phyloP scores from a whole-genome alignment of 2,888 invertebrate species.

The Meiosimyza decipiens region DNA sequence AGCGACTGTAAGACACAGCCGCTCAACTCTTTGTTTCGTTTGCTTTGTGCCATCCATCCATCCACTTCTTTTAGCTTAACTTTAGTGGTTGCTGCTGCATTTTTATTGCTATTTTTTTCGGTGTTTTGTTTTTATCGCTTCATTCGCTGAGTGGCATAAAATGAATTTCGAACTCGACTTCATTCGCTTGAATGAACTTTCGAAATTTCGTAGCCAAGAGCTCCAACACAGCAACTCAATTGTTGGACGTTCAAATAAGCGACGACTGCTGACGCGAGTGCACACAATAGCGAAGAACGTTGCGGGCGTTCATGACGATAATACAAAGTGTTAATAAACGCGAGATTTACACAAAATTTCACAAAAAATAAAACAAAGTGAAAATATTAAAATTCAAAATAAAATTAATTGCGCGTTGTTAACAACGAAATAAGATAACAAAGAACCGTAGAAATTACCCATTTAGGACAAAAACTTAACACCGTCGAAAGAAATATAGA shows the following conservation, averaged over 20 bases:
- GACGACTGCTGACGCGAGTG: constrained; percentile 51
- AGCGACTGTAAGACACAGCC: too few relatives aligned
- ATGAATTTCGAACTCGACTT: constrained; percentile 21
- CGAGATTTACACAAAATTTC: constrained; percentile 13
- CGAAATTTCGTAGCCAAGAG: constrained; percentile 26
- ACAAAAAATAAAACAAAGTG: background rate
- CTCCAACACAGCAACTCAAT: constrained; percentile 10
- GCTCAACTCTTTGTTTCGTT: too few relatives aligned
- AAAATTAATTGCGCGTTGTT: background rate
- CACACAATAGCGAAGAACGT: constrained; percentile 37
- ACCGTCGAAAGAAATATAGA: too few relatives aligned
- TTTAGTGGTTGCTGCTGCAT: too few relatives aligned
- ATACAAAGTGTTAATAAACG: constrained; percentile 28
- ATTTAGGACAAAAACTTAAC: too few relatives aligned
- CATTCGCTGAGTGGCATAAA: constrained; percentile 22
- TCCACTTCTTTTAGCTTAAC: too few relatives aligned
- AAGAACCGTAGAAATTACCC: background rate
- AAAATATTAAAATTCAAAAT: background rate
- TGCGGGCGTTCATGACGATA: constrained; percentile 31
- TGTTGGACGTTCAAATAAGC: constrained; percentile 46
- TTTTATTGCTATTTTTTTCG: constrained; percentile 4
- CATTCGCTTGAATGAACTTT: constrained; percentile 2
- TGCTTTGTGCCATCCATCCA: too few relatives aligned
- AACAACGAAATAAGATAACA: background rate
- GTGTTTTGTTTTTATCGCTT: constrained; percentile 37